Conservation (phyloP, 2,888 invertebrate genomes). For the Cerastis rubricosa region DNA sequence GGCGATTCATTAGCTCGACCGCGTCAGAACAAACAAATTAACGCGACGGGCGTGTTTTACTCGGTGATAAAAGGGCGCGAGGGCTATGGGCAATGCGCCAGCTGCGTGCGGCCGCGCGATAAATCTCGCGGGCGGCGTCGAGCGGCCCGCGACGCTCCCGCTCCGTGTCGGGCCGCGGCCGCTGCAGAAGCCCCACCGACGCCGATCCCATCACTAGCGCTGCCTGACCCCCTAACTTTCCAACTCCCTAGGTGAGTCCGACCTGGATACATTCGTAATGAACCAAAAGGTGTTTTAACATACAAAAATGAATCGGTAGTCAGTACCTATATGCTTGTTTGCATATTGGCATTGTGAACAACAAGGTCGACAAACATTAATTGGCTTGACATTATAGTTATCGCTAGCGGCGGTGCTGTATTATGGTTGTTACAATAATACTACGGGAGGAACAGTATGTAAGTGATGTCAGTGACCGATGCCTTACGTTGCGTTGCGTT, state of each 20-base stretch:
- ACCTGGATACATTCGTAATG: constrained; percentile 58
- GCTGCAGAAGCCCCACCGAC: constrained; percentile 48
- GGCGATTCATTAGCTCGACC: constrained; percentile 89
- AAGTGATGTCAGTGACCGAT: constrained; percentile 78
- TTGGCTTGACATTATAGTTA: constrained; percentile 28
- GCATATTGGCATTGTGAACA: constrained; percentile 20
- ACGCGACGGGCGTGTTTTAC: constrained; percentile 88
- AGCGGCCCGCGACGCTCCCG: constrained; percentile 56
- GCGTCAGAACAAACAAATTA: constrained; percentile 90
- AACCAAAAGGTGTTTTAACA: constrained; percentile 41
- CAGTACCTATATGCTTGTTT: constrained; percentile 10
- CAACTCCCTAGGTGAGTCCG: constrained; percentile 51
- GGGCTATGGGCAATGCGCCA: constrained; percentile 85
- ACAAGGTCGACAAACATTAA: constrained; percentile 21
- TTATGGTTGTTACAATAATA: constrained; percentile 25
- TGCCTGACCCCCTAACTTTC: constrained; percentile 46
- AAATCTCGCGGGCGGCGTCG: constrained; percentile 79
- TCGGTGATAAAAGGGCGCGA: constrained; percentile 88
- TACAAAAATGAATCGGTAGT: constrained; percentile 32
- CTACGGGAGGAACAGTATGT: constrained; percentile 52
- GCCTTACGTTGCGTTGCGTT: constrained; percentile 69
- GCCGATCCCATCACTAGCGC: constrained; percentile 40
- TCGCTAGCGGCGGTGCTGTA: constrained; percentile 13
- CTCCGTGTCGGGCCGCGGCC: constrained; percentile 45
- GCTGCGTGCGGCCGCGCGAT: constrained; percentile 86